Evolutionary conservation across 2,888 invertebrate genomes (phyloP).

Genomic region (Andricus quercusramuli): DNA sequence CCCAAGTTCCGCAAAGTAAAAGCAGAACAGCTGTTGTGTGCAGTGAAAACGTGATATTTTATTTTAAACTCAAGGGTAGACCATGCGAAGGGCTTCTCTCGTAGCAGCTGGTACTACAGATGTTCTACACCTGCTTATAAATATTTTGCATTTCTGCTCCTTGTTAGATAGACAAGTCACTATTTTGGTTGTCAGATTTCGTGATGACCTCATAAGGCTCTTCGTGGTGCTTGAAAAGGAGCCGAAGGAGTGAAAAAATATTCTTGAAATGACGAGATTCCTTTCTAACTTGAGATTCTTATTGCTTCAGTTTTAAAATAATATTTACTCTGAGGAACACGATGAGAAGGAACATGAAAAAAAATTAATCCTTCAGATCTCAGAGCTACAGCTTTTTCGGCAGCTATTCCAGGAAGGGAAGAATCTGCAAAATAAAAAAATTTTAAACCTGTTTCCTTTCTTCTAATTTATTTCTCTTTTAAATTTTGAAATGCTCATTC

Average conservation of each 20-base stretch:
- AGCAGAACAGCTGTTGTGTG: constrained; percentile 57
- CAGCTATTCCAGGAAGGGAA: not conserved
- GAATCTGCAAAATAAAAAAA: not conserved
- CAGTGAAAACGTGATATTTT: constrained; percentile 57
- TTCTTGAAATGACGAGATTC: not conserved
- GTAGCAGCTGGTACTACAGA: constrained; percentile 64
- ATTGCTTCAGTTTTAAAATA: no score
- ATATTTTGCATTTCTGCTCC: constrained; percentile 50
- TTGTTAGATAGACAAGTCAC: constrained; percentile 40
- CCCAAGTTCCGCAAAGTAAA: constrained; percentile 57
- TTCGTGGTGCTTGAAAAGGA: not conserved
- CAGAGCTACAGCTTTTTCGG: not conserved
- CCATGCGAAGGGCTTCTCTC: constrained; percentile 56
- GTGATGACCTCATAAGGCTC: not conserved
- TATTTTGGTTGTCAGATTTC: not conserved
- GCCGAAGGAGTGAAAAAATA: not conserved
- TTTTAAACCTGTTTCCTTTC: not conserved
- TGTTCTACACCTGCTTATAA: constrained; percentile 63
- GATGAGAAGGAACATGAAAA: not conserved
- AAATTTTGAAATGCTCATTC: no score
- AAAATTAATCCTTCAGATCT: not conserved
- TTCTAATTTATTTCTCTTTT: not conserved
- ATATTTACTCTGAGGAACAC: no score
- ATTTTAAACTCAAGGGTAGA: constrained; percentile 59
- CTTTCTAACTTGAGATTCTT: no score